A percentile compares a stretch with the other conserved stretches of the same genome.
phyloP scores from a whole-genome alignment of 2,797 vertebrate genomes.

The Epinephelus coioides region DNA sequence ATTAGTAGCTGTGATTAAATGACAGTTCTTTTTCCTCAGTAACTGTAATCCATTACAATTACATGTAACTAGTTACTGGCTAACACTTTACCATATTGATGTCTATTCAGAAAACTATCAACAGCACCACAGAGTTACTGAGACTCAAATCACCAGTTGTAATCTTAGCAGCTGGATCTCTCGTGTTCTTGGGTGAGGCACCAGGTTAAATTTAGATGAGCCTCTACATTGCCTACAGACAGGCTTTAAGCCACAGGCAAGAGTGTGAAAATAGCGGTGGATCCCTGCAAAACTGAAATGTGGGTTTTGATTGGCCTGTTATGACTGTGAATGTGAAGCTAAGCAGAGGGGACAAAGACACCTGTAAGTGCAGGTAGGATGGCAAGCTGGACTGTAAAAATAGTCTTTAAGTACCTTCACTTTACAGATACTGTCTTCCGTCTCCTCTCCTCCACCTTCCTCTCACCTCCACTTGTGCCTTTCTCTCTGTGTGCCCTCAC shows the following conservation, averaged over 20 bases:
- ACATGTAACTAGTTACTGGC: too few relatives aligned
- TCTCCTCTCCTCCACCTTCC: conserved; percentile 28
- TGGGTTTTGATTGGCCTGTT: conserved; percentile 16
- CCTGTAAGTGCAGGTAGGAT: conserved; percentile 9
- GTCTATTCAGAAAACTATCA: not conserved
- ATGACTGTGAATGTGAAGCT: not conserved
- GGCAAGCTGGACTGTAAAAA: conserved; percentile 29
- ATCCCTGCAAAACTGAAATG: not conserved
- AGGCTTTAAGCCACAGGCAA: not conserved
- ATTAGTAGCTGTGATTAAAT: too few relatives aligned
- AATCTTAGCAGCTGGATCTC: not conserved
- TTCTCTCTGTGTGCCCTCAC: conserved; percentile 26
- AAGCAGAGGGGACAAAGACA: conserved; percentile 3
- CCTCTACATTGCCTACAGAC: not conserved
- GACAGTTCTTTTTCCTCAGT: too few relatives aligned
- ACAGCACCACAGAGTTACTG: not conserved
- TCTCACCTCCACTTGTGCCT: conserved; percentile 42
- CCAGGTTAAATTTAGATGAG: not conserved
- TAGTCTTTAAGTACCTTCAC: conserved; percentile 23
- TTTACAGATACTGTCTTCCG: conserved; percentile 8
- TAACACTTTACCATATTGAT: not conserved
- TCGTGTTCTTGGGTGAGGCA: not conserved
- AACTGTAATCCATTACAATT: too few relatives aligned
- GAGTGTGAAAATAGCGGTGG: not conserved
- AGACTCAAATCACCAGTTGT: not conserved